Evolutionary conservation across 2,797 vertebrate species (phyloP).

Genomic region (Lagocephalus sceleratus): DNA sequence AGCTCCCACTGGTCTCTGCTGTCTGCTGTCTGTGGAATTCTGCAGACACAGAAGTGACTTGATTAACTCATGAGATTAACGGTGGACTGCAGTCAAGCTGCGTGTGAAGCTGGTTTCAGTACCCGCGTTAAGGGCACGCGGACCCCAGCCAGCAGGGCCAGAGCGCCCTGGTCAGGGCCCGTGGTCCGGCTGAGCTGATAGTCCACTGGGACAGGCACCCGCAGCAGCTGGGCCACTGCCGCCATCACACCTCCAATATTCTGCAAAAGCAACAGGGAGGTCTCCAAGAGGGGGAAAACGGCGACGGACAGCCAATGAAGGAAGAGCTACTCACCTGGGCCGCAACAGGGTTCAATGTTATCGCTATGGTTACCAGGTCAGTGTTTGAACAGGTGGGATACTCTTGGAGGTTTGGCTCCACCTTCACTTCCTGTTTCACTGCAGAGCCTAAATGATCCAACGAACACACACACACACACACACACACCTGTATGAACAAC

Average conservation of each 20-base stretch:
- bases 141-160: slow-evolving; percentile 67
- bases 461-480: slow-evolving; percentile 3
- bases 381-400: slow-evolving; percentile 84
- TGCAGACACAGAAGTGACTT: slow-evolving; percentile 11
- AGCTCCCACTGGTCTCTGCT: slow-evolving; percentile 29
- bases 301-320: background rate
- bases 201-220: slow-evolving; percentile 81
- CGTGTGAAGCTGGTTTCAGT: background rate
- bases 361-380: slow-evolving; percentile 90
- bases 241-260: slow-evolving; percentile 88
- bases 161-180: slow-evolving; percentile 61
- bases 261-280: slow-evolving; percentile 57
- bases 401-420: slow-evolving; percentile 80
- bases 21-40: slow-evolving; percentile 21
- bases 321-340: slow-evolving; percentile 81
- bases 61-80: background rate
- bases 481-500: background rate
- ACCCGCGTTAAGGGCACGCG: slow-evolving; percentile 59
- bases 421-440: slow-evolving; percentile 87
- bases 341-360: slow-evolving; percentile 88
- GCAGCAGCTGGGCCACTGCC: slow-evolving; percentile 86
- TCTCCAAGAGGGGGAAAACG: background rate
- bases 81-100: background rate
- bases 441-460: slow-evolving; percentile 76
- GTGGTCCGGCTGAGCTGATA: slow-evolving; percentile 49